Base-by-base conservation (phyloP, 2,888 invertebrate genomes). In the Leptogaster cylindrica region DNA sequence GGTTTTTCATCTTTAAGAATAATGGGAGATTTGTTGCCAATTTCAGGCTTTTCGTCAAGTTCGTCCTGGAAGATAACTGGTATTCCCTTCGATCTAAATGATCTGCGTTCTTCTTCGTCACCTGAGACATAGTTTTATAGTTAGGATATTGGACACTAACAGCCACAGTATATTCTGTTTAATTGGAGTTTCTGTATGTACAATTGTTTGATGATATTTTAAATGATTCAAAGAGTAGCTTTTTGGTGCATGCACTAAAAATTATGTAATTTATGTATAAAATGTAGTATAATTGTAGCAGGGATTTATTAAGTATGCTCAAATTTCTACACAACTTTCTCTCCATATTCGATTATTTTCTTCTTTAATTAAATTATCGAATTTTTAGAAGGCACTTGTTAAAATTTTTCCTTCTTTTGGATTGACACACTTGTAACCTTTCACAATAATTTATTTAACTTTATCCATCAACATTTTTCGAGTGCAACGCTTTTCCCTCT, bases 11-110 rank as follows among this genome's bases (percentile, higher is more conserved):
- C 95, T 76, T 94, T 92, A 82, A 97, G 86, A 74, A 97, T 95
- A 65, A 97, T 91, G 3, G 97, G 97, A 71, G 92, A 90, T 82
- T 95, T 93, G 77, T 93, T 93, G 23, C 90, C 91, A 16, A 92
- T 89, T 79, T 92, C 92, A 0, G 92, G 93, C 74, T 95, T 91
- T 76, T 96, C 96, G 74, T 97, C 96, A 44, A 97, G 84, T 79
- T 98, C 98, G 79, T 98, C 97, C 81, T 93, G 93, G 82, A 97
- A 97, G 76, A 98, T 97, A 36, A 97, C 95, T 0, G 98, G 97
- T 75, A 96, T 95, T 58, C 87, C 87, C 79, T 91, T 92, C 74
- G 90, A 91, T 52, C 92, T 87, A 83, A 92, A 91, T 71, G 90
- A 90, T 77, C 90, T 89, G 14, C 92, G 85, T 73, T 92, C 92